These are phyloP conservation scores for Leptinotarsa lineolata DNA, from an alignment of 1,140 invertebrate genomes.

Conservation along the genomic window DNA sequence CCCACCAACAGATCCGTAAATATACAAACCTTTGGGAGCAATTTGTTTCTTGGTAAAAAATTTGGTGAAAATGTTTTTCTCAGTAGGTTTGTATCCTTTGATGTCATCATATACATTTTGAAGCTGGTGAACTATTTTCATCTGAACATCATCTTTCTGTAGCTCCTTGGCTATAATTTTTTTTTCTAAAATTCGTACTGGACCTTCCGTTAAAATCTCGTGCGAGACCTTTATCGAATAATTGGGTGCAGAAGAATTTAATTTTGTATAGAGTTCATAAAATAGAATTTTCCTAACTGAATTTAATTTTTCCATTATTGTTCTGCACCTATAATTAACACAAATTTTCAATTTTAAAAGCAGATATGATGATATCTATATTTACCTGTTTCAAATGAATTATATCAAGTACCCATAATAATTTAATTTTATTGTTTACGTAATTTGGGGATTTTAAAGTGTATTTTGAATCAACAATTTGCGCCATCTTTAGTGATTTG, in stretches of 20 bases:
- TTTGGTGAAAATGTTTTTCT: constrained; percentile 55
- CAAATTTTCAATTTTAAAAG: neutral
- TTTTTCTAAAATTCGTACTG: constrained; percentile 56
- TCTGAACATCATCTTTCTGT: constrained; percentile 72
- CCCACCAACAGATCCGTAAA: constrained; percentile 86
- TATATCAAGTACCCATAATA: neutral
- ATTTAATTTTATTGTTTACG: neutral
- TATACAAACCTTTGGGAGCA: constrained; percentile 77
- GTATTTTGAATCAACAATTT: no score
- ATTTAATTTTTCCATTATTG: neutral
- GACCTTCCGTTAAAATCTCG: constrained; percentile 35
- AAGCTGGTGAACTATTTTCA: constrained; percentile 68
- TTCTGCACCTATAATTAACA: neutral
- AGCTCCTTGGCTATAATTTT: constrained; percentile 68
- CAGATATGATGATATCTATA: neutral
- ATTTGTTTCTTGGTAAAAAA: constrained; percentile 58
- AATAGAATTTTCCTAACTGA: neutral
- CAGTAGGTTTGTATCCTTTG: constrained; percentile 63
- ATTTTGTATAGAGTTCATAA: constrained; percentile 1
- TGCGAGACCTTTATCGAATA: constrained; percentile 31
- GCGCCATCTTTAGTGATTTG: no score
- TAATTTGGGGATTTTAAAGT: constrained; percentile 9
- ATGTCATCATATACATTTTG: constrained; percentile 73
- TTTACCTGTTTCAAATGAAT: neutral
- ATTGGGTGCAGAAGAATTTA: constrained; percentile 22